phyloP scores from a whole-genome alignment of 2,113 vertebrate species.

The Chaetodon trifascialis region DNA sequence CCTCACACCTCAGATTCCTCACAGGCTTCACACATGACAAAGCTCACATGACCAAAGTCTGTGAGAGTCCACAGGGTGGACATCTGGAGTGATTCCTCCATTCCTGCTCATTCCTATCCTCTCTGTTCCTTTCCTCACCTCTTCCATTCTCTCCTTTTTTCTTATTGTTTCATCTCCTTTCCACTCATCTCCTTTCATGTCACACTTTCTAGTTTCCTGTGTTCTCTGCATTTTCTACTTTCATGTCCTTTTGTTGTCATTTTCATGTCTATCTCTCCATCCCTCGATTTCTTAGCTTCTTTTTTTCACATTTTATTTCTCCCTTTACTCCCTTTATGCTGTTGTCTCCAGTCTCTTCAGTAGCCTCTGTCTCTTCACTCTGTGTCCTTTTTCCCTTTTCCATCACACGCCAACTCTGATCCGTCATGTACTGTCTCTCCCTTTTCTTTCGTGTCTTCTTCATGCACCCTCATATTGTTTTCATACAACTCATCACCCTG shows the following conservation, averaged over 20 bases:
- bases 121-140: background rate
- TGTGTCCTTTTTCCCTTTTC: background rate
- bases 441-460: constrained; percentile 20
- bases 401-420: constrained; percentile 1
- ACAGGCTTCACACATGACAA: background rate
- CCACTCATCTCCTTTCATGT: background rate
- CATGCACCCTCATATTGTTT: constrained; percentile 12
- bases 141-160: background rate
- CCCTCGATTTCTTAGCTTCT: too few species aligned
- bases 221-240: background rate
- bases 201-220: background rate
- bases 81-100: background rate
- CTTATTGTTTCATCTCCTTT: background rate
- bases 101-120: background rate
- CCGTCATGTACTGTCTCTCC: background rate
- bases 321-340: background rate
- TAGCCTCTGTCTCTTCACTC: background rate
- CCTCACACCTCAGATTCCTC: background rate
- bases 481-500: constrained; percentile 22
- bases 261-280: background rate
- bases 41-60: background rate
- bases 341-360: background rate
- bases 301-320: background rate
- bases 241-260: background rate
- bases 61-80: background rate